Conservation (phyloP, 2,888 invertebrate species). For the Drosophila ochracea region DNA sequence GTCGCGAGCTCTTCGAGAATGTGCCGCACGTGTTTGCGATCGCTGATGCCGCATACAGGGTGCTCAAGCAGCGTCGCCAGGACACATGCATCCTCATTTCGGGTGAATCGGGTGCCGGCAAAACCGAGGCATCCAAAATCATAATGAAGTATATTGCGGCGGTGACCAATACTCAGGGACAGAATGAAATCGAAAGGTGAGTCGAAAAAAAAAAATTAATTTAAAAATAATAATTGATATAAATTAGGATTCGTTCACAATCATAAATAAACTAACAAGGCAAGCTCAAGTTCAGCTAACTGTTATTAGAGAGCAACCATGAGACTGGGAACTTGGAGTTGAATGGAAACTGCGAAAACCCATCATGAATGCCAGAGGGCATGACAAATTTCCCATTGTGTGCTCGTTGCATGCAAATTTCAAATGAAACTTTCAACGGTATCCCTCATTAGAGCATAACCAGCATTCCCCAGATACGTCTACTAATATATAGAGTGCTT, state of each 20-base stretch:
- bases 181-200: constrained; percentile 98
- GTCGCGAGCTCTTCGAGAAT: constrained; percentile 98
- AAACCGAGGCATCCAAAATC: constrained; percentile 99
- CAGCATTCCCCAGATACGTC: constrained; percentile 42
- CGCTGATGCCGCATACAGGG: constrained; percentile 97
- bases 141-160: constrained; percentile 99
- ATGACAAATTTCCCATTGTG: constrained; percentile 55
- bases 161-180: constrained; percentile 96
- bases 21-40: constrained; percentile 99
- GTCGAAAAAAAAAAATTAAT: constrained; percentile 15
- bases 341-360: constrained; percentile 35
- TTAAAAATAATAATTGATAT: neutral
- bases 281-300: constrained; percentile 30
- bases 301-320: constrained; percentile 24
- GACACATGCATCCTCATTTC: constrained; percentile 99
- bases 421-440: constrained; percentile 38
- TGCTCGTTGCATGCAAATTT: constrained; percentile 61
- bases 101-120: constrained; percentile 99
- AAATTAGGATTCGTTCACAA: constrained; percentile 4
- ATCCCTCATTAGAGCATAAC: constrained; percentile 38
- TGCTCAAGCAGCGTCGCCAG: constrained; percentile 94
- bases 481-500: constrained; percentile 8
- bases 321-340: constrained; percentile 50
- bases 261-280: neutral
- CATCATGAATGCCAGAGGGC: constrained; percentile 19